phyloP scores from a whole-genome alignment of 2,888 invertebrate genomes.

The Synergus itoensis region DNA sequence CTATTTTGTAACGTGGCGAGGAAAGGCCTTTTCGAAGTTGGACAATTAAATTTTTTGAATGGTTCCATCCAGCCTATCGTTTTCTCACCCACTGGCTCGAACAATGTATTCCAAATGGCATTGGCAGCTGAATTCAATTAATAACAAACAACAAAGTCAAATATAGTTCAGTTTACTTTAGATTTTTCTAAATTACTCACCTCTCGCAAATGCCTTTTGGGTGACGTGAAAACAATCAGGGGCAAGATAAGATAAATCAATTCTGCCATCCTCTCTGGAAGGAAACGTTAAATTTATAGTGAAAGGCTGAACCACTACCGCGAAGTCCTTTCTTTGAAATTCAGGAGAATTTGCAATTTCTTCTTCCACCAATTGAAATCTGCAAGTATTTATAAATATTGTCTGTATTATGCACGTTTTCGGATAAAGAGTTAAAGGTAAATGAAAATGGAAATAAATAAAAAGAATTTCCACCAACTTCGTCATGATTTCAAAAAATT shows the following conservation, averaged over 20 bases:
- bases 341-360: constrained; percentile 78
- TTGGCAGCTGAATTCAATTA: constrained; percentile 78
- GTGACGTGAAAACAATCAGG: constrained; percentile 84
- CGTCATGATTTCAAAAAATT: constrained; percentile 78
- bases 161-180: background rate
- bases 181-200: constrained; percentile 71
- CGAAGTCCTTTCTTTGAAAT: constrained; percentile 80
- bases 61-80: constrained; percentile 70
- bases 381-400: constrained; percentile 44
- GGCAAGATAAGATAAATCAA: constrained; percentile 80
- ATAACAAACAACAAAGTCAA: background rate
- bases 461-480: constrained; percentile 57
- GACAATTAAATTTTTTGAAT: constrained; percentile 78
- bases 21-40: constrained; percentile 78
- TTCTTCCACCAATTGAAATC: constrained; percentile 80
- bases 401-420: background rate
- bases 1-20: constrained; percentile 67
- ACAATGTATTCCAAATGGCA: constrained; percentile 82
- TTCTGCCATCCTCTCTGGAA: constrained; percentile 70
- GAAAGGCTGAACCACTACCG: constrained; percentile 80
- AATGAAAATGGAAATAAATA: background rate
- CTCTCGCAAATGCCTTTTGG: constrained; percentile 81
- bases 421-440: background rate
- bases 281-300: constrained; percentile 78
- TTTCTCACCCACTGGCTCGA: constrained; percentile 80